Percentiles rank a stretch among this genome's conserved stretches.
Evolutionary conservation across 2,888 invertebrate species (phyloP).

Genomic region (Zootermopsis nevadensis): DNA sequence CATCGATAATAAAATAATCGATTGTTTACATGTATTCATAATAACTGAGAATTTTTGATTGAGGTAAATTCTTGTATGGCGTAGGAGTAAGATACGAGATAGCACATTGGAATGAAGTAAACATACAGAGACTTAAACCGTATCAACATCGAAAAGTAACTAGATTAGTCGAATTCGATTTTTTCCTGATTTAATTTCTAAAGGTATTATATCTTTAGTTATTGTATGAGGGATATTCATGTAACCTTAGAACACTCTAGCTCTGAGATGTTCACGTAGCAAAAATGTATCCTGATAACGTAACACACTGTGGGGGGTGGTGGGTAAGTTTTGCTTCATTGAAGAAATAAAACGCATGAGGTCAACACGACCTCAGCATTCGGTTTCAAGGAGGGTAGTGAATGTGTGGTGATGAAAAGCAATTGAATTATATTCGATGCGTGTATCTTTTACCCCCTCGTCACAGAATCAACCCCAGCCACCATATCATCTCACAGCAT

Average conservation of each 20-base stretch:
- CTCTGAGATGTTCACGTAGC: background rate
- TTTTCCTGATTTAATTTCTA: no score
- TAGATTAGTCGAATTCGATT: no score
- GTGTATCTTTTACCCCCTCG: constrained; percentile 20
- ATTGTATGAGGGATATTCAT: no score
- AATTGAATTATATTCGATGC: constrained; percentile 34
- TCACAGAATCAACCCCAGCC: background rate
- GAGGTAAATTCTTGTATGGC: no score
- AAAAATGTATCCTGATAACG: background rate
- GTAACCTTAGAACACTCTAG: background rate
- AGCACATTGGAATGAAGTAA: no score
- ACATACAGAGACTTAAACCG: no score
- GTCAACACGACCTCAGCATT: constrained; percentile 2
- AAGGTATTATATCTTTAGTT: no score
- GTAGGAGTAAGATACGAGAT: no score
- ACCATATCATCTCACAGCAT: background rate
- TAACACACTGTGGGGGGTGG: background rate
- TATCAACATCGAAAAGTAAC: no score
- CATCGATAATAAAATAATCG: no score
- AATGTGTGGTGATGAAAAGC: constrained; percentile 21
- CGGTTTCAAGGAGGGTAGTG: background rate
- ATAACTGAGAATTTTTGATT: no score
- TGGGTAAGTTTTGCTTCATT: background rate
- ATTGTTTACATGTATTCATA: no score
- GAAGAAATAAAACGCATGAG: background rate